phyloP scores from a whole-genome alignment of 2,113 vertebrate species.

The Phyllostomus discolor region DNA sequence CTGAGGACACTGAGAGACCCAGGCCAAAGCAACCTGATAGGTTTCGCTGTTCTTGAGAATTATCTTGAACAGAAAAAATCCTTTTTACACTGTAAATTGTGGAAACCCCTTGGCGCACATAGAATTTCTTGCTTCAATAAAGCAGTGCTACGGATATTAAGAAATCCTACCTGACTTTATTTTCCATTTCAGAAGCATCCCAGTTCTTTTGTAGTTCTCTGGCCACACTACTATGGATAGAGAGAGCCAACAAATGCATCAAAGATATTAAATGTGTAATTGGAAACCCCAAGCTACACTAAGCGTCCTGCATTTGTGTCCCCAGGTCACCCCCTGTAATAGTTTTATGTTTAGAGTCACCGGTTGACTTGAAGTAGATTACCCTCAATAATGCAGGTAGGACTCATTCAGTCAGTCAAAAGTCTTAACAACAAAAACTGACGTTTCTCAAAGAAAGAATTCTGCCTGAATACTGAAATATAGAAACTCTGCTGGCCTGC shows the following conservation, averaged over 20 bases:
- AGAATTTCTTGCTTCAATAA: slow-evolving; percentile 1
- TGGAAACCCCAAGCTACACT: background rate
- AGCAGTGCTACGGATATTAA: slow-evolving; percentile 1
- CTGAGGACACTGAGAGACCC: background rate
- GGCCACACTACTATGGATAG: background rate
- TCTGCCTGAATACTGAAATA: background rate
- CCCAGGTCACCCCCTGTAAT: background rate
- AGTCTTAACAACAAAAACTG: background rate
- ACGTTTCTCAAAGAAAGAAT: background rate
- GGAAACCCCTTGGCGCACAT: background rate
- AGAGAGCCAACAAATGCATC: background rate
- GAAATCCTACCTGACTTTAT: background rate
- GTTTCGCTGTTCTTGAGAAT: background rate
- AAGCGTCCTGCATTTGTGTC: background rate
- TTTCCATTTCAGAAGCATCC: background rate
- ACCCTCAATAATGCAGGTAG: background rate
- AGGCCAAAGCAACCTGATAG: slow-evolving; percentile 16
- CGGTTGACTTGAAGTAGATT: background rate
- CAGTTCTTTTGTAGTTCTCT: background rate
- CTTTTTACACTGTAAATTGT: background rate
- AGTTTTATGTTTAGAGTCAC: background rate
- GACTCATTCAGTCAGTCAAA: background rate
- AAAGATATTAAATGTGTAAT: background rate
- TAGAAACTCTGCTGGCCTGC: background rate
- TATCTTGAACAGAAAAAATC: background rate